Evolutionary conservation across 1,140 invertebrate genomes (phyloP), one percentile per base, ranked within the genome.

Genomic region (Hermetia illucens): DNA sequence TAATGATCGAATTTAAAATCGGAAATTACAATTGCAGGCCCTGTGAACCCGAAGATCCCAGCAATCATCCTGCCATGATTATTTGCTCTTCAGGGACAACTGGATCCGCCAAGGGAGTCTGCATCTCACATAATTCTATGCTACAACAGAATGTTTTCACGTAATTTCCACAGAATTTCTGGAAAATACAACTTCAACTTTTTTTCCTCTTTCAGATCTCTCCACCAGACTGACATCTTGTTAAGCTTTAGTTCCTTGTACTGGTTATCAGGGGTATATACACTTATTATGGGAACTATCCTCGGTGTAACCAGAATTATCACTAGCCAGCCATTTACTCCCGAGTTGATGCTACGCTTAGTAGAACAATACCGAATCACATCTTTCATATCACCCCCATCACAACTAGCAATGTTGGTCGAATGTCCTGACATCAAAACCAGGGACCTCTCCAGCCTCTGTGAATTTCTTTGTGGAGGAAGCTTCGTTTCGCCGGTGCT

Each of bases 101-200:
- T 17, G 80, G 83, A 37, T 60, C 72, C 35, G 80, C 82, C 1
- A 87, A 87, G 61, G 81, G 80, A 17, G 82, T 83, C 0, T 68
- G 74, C 42, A 57, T 82, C 5, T 79, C 79, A 0, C 79, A 84
- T 45, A 44, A 51, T 0, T 46, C 54, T 24, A 56, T 53, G 5
- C 48, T 56, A 0, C 53, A n/a, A n/a, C n/a, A n/a, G n/a, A n/a
- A n/a, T n/a, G n/a, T n/a, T n/a, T n/a, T n/a, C n/a, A n/a, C n/a
- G n/a, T n/a, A n/a, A n/a, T n/a, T n/a, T n/a, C n/a, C n/a, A n/a
- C n/a, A n/a, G n/a, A n/a, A n/a, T n/a, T n/a, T n/a, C n/a, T n/a
- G n/a, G n/a, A n/a, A n/a, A n/a, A n/a, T n/a, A n/a, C n/a, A n/a
- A n/a, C n/a, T n/a, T n/a, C n/a, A n/a, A 18, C 21, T 10, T 8